Base-by-base conservation (phyloP, 2,888 invertebrate genomes). In the Biston betularia region DNA sequence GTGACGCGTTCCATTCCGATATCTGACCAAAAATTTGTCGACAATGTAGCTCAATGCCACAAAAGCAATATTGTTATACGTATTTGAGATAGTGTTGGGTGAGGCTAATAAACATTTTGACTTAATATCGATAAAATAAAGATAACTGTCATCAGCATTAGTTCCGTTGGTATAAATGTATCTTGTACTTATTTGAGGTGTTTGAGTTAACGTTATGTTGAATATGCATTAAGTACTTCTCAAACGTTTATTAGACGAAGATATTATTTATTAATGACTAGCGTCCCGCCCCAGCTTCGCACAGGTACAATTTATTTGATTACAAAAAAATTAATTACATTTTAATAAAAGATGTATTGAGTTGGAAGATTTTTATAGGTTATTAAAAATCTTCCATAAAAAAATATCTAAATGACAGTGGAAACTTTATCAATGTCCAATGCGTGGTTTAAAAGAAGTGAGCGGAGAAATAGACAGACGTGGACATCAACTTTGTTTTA, bases 21-120 rank as follows among this genome's bases (percentile, higher is more conserved):
- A 79, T 79, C 80, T 79, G 78, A 78, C 76, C 75, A 80, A 79
- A 77, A 79, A 75, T 80, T 78, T 74, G 74, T 79, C 74, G 76
- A 75, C 76, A 79, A 82, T 79, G 74, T 75, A 72, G 74, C 73
- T 81, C 78, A 79, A 76, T 73, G 68, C 62, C 67, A 73, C 71
- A 73, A 70, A 67, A 57, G 70, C 69, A 66, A 71, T 71, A 73
- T 70, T 81, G 78, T 79, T 71, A 77, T 76, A 78, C 76, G 75
- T 75, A 79, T 83, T 76, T 75, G 73, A 77, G 78, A 76, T 81
- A 80, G 80, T 78, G 73, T 73, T 82, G 75, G 81, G 80, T 71
- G 75, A 70, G 64, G 60, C 69, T 69, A 69, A 73, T 75, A 75
- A 75, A 75, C 70, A 73, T 68, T 75, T 70, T 71, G 69, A 73